phyloP scores from a whole-genome alignment of 1,140 invertebrate genomes.

The Drosophila obscura region DNA sequence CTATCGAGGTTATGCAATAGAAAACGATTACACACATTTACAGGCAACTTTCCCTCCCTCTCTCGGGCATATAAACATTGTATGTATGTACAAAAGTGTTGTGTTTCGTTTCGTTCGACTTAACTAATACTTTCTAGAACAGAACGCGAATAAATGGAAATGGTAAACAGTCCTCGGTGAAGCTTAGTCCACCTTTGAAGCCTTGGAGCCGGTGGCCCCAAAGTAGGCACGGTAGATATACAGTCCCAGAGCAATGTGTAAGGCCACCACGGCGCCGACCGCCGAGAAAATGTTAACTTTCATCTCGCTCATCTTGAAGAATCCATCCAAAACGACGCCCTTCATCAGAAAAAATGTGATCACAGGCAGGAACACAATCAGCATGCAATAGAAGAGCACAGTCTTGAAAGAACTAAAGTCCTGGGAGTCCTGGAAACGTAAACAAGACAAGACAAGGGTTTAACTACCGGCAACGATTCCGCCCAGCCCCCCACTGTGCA shows the following conservation, averaged over 20 bases:
- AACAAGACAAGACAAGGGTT: constrained; percentile 25
- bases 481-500: neutral
- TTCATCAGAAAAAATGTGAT: constrained; percentile 86
- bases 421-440: constrained; percentile 67
- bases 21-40: constrained; percentile 58
- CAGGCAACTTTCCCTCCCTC: constrained; percentile 42
- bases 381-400: constrained; percentile 87
- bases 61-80: constrained; percentile 38
- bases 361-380: constrained; percentile 87
- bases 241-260: constrained; percentile 90
- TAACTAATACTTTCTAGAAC: constrained; percentile 47
- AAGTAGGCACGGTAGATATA: constrained; percentile 91
- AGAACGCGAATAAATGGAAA: constrained; percentile 40
- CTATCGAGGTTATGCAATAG: constrained; percentile 73
- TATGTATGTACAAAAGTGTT: constrained; percentile 46
- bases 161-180: constrained; percentile 35
- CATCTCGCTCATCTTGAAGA: constrained; percentile 85
- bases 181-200: constrained; percentile 41
- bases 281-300: constrained; percentile 90
- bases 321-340: constrained; percentile 86
- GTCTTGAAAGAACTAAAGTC: constrained; percentile 87
- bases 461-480: constrained; percentile 39
- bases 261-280: constrained; percentile 88
- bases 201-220: constrained; percentile 76
- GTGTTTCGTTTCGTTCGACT: constrained; percentile 45